Evolutionary conservation across 2,888 invertebrate species (phyloP), one percentile per base, ranked within the genome.

Genomic region (Lacanobia wlatinum): DNA sequence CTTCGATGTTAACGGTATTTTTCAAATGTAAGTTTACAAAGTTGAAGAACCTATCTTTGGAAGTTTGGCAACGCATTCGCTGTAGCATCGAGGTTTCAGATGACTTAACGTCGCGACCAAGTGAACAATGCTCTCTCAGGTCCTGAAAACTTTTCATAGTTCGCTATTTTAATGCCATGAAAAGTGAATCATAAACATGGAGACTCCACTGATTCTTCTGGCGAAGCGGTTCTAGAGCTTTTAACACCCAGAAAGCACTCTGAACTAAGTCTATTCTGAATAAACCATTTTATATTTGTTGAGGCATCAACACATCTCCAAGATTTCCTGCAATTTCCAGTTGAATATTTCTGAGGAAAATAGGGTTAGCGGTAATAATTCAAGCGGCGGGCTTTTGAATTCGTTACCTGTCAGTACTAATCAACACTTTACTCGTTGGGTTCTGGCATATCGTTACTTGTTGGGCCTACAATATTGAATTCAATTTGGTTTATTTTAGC

Each of bases 1-100:
- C 80, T 85, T 76, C 55, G 68, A 82, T 80, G 77, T 77, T 82
- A 82, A 76, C 67, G 73, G 73, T 83, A 84, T 84, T 86, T 80
- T 82, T 84, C 68, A 74, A 84, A 85, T 78, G 71, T 73, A 86
- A 78, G 62, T 81, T 84, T 71, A 65, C 81, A 75, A 81, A 79
- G 78, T 86, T 86, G 73, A 70, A 79, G 85, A 79, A 78, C 59
- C 70, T 80, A 86, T 84, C 76, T 79, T 77, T 58, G 71, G 63
- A 66, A 75, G 74, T 86, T 83, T 84, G 81, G 84, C 81, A 81
- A 76, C 73, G 73, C 71, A 76, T 81, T 86, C 60, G 66, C 67
- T 68, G 68, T 63, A 70, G 38, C 58, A 76, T 85, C 48, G 73
- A 74, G 76, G 55, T 70, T 76, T 70, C 67, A 61, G 75, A 82